A percentile compares a stretch with the other conserved stretches of the same genome.
These are phyloP conservation scores for Troides oblongomaculatus DNA, from an alignment of 2,888 invertebrate genomes.

Conservation along the genomic window DNA sequence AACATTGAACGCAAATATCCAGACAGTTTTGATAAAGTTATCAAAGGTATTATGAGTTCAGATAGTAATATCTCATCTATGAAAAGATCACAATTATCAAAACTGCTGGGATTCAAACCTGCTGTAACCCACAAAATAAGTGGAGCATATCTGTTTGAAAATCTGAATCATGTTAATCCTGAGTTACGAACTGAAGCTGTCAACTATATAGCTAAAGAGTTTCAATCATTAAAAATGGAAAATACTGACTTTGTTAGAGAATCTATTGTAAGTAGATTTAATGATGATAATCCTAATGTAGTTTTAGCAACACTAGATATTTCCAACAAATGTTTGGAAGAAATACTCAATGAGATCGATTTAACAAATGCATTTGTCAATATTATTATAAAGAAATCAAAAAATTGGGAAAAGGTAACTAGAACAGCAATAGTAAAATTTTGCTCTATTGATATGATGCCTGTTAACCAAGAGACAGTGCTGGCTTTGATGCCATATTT, in stretches of 20 bases:
- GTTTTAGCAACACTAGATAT: conserved; percentile 79
- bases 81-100: conserved; percentile 61
- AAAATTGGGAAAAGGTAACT: conserved; percentile 66
- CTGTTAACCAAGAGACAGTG: conserved; percentile 79
- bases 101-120: conserved; percentile 76
- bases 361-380: conserved; percentile 72
- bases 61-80: conserved; percentile 49
- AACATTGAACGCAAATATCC: conserved; percentile 86
- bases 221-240: conserved; percentile 66
- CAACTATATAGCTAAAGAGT: conserved; percentile 80
- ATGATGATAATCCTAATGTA: conserved; percentile 83
- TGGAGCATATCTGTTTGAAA: conserved; percentile 81
- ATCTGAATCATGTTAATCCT: conserved; percentile 85
- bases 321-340: conserved; percentile 51
- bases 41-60: conserved; percentile 78
- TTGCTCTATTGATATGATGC: conserved; percentile 60
- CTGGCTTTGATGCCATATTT: conserved; percentile 82
- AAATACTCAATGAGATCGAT: conserved; percentile 65
- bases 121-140: conserved; percentile 76
- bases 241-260: conserved; percentile 82
- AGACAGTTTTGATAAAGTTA: conserved; percentile 83
- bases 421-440: conserved; percentile 68
- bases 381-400: conserved; percentile 68
- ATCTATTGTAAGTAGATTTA: conserved; percentile 82
- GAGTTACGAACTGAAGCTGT: conserved; percentile 84